Conservation (phyloP, 2,113 vertebrate genomes). For the Cyprinus carpio region DNA sequence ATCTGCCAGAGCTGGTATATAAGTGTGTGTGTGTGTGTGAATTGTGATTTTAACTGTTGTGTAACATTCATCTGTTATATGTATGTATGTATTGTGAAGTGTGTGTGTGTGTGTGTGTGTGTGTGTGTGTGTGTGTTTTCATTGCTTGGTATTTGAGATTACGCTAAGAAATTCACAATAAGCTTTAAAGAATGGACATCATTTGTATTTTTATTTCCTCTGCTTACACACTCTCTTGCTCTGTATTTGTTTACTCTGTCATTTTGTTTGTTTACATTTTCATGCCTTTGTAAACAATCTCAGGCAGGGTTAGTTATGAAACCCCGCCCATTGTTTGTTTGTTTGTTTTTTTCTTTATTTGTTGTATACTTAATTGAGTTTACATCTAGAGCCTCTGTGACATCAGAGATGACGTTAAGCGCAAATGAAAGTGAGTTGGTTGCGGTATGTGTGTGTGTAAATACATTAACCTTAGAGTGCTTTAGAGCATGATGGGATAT, state of each 20-base stretch:
- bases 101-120: too few species aligned
- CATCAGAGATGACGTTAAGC: slow-evolving; percentile 10
- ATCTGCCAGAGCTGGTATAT: background rate
- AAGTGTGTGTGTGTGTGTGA: background rate
- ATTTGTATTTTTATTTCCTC: background rate
- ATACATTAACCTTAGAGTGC: background rate
- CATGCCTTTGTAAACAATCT: background rate
- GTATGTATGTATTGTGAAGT: too few species aligned
- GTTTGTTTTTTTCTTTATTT: slow-evolving; percentile 24
- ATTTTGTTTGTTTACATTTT: slow-evolving; percentile 10
- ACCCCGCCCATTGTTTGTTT: background rate
- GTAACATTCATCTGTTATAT: too few species aligned
- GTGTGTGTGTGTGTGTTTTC: background rate
- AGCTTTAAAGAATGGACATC: background rate
- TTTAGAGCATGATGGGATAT: background rate
- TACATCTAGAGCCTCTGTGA: slow-evolving; percentile 11
- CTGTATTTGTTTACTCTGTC: background rate
- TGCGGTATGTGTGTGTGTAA: background rate
- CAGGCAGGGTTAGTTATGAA: background rate
- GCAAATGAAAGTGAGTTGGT: background rate
- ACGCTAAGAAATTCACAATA: background rate
- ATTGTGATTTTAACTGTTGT: too few species aligned
- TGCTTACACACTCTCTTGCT: background rate
- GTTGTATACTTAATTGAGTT: background rate
- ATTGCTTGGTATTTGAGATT: background rate